Conservation (phyloP, 2,797 vertebrate genomes). For the Thripadectes ignobilis region DNA sequence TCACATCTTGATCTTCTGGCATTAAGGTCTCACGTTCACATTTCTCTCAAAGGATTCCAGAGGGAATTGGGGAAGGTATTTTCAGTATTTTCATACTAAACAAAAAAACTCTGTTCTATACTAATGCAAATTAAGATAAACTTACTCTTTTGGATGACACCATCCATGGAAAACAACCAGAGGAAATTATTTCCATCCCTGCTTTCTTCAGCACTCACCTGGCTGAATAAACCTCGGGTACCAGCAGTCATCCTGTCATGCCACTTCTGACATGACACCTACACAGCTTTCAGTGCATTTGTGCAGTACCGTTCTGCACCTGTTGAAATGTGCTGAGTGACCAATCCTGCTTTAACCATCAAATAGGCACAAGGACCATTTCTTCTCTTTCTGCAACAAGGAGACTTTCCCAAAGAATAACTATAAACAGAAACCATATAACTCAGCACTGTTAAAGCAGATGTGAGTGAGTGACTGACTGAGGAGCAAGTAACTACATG, state of each 20-base stretch:
- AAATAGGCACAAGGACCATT: neutral
- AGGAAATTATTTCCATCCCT: neutral
- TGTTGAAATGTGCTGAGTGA: neutral
- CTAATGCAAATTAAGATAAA: neutral
- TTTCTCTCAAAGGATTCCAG: neutral
- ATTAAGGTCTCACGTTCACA: neutral
- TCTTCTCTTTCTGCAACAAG: neutral
- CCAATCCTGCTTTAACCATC: neutral
- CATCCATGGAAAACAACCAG: neutral
- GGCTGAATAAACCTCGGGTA: neutral
- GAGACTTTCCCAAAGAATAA: neutral
- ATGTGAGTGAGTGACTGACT: neutral
- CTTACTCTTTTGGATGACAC: neutral
- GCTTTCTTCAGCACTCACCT: neutral
- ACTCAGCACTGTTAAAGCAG: neutral
- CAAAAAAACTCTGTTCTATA: neutral
- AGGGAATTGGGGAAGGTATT: neutral
- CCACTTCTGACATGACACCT: neutral
- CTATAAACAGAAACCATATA: neutral
- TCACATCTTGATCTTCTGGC: neutral
- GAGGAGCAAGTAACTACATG: neutral
- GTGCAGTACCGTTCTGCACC: neutral
- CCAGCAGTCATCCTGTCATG: neutral
- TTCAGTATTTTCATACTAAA: neutral
- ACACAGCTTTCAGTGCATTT: neutral